Evolutionary conservation across 2,113 vertebrate species (phyloP), one percentile per base, ranked within the genome.

Genomic region (Mungos mungo): DNA sequence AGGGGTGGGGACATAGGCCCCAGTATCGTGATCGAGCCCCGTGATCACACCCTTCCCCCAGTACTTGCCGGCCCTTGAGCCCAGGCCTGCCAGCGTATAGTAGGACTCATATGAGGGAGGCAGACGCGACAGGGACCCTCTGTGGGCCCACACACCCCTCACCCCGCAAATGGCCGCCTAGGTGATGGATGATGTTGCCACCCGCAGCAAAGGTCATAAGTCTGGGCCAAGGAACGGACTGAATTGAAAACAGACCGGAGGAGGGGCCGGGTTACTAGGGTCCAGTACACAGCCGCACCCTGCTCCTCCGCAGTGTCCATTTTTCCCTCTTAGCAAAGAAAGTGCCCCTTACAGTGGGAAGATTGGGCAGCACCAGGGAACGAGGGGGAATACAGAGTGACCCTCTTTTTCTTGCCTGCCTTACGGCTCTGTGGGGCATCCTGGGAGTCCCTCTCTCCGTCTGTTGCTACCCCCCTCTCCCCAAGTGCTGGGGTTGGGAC

Each of bases 131-230:
- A 66, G 85, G 2, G 35, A 83, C 92, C 66, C 65, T 74, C 54
- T 29, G 38, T 92, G 92, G 52, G 80, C 66, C 60, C 93, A 76
- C 45, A 60, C 0, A 10, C 63, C 92, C 93, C 90, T 89, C 54
- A 72, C 90, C 90, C 92, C 45, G 12, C 65, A 27, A 57, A 90
- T 31, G 3, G 83, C 74, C 19, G n/a, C 80, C 57, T 57, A 60
- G 92, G 90, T 98, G 98, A 98, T 98, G 95, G 96, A 98, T 98
- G 97, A 77, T 68, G 35, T 84, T 92, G 95, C 95, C 74, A 45
- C n/a, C 19, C 0, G 0, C 96, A 13, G 84, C 96, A 98, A 98
- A 98, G 98, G 98, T 98, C 97, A 80, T 63, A 97, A 97, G 97
- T 98, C 97, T 97, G 94, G 96, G 66, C 97, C 95, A 97, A 96